phyloP scores from a whole-genome alignment of 2,113 vertebrate species.

The Oenanthe melanoleuca region DNA sequence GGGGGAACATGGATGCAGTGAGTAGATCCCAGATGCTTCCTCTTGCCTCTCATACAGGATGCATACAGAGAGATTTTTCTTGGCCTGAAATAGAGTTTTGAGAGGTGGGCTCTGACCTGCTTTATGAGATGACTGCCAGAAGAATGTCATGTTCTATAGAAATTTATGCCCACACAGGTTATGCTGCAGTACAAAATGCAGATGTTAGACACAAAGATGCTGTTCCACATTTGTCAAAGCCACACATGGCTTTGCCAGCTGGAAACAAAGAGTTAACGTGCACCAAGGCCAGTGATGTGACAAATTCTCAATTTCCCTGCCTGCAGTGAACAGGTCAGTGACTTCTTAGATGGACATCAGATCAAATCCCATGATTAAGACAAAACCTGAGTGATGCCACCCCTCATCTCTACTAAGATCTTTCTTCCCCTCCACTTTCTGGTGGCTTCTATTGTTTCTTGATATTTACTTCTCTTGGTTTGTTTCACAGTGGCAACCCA shows the following conservation, averaged over 20 bases:
- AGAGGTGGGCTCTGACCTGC: neutral
- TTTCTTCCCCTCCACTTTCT: neutral
- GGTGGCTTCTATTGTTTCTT: neutral
- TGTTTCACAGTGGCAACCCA: neutral
- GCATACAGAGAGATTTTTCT: neutral
- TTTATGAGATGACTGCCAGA: neutral
- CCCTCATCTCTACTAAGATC: neutral
- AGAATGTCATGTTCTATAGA: neutral
- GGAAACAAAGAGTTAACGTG: neutral
- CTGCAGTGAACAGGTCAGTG: neutral
- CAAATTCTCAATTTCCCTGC: rapidly evolving
- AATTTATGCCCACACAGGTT: neutral
- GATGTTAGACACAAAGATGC: neutral
- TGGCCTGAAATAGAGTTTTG: neutral
- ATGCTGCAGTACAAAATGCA: neutral
- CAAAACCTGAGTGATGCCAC: neutral
- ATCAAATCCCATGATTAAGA: neutral
- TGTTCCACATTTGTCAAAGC: neutral
- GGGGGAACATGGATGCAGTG: neutral
- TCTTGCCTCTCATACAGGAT: neutral
- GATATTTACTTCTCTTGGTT: neutral
- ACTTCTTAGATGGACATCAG: neutral
- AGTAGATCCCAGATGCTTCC: neutral
- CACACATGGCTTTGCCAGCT: neutral
- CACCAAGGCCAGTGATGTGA: neutral